phyloP scores from a whole-genome alignment of 1,140 invertebrate species.

The Paracyclopina nana region DNA sequence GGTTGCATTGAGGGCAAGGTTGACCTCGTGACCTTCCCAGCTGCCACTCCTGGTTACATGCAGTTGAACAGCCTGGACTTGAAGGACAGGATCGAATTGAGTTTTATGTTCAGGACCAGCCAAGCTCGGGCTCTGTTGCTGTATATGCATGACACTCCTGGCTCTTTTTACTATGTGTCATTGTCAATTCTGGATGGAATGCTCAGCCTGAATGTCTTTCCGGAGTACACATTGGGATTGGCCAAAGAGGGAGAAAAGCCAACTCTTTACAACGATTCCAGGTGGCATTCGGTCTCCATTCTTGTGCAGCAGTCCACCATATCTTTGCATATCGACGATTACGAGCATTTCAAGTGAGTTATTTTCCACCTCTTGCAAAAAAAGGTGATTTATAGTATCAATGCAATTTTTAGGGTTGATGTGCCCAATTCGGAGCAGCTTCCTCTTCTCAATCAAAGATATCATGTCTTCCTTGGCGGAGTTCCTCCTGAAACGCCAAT shows the following conservation, averaged over 20 bases:
- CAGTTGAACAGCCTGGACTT: conserved; percentile 23
- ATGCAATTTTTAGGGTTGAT: conserved; percentile 27
- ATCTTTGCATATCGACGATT: conserved; percentile 64
- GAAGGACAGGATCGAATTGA: conserved; percentile 37
- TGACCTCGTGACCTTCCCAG: conserved; percentile 35
- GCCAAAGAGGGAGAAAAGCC: conserved; percentile 28
- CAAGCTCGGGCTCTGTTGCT: conserved; percentile 51
- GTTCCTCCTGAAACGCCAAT: conserved; percentile 38
- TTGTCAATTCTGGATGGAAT: conserved; percentile 45
- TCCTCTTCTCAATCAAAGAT: conserved; percentile 35
- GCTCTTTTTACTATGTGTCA: conserved; percentile 39
- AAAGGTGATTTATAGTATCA: conserved; percentile 18
- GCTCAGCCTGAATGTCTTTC: conserved; percentile 37
- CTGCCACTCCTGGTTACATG: conserved; percentile 30
- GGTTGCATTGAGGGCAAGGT: conserved; percentile 59
- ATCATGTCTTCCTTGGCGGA: conserved; percentile 57
- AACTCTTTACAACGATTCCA: conserved; percentile 55
- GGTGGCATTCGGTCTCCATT: conserved; percentile 72
- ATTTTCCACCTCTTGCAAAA: conserved; percentile 4
- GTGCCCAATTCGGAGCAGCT: conserved; percentile 33
- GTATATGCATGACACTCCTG: conserved; percentile 33
- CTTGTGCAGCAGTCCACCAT: conserved; percentile 30
- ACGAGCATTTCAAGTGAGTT: conserved; percentile 38
- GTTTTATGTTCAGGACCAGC: conserved; percentile 71
- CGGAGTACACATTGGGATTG: conserved; percentile 28